Base-by-base conservation (phyloP, 2,888 invertebrate genomes). In the Pseudolycoriella hygida region DNA sequence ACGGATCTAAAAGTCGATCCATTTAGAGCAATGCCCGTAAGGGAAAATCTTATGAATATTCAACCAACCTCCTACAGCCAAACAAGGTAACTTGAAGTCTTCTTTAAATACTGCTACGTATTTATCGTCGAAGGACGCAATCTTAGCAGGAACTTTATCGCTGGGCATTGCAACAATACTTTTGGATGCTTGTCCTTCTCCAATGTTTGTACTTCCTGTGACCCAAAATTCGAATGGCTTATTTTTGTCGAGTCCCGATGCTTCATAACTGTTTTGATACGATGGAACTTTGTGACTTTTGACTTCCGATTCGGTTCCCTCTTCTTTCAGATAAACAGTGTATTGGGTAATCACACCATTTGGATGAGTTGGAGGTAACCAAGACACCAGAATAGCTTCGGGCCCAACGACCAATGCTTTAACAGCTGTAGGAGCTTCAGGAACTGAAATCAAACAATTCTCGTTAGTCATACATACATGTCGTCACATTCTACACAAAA, bases 331-430 rank as follows among this genome's bases (percentile, higher is more conserved):
- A 68, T 92, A 93, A 17, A 94, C 84, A 18, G 86, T 89, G 67
- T 94, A 96, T 61, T 92, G 89, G 42, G 82, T 86, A 49, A 94
- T 81, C 45, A 90, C 77, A 32, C 96, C 96, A 59, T 94, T 94
- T 43, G 90, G 89, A 56, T 86, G 84, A 59, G 80, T 77, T 52
- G 94, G 94, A 52, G 88, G 84, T 56, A 86, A 78, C 96, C 96
- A 96, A 45, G 90, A 87, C 1, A 93, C 85, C 18, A 94, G 72
- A 58, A 94, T 90, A 4, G 90, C 85, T 59, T 87, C 89, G 17
- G 77, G 74, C 45, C 90, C 89, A 82, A 90, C 89, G 11, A 92
- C 88, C 37, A 92, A 67, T 14, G 93, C 89, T 66, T 94, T 94
- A 4, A 94, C 84, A 45, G 89, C 86, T 48, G 86, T 81, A 40